Evolutionary conservation across 2,113 vertebrate species (phyloP), one percentile per base, ranked within the genome.

Genomic region (Amia ocellicauda): DNA sequence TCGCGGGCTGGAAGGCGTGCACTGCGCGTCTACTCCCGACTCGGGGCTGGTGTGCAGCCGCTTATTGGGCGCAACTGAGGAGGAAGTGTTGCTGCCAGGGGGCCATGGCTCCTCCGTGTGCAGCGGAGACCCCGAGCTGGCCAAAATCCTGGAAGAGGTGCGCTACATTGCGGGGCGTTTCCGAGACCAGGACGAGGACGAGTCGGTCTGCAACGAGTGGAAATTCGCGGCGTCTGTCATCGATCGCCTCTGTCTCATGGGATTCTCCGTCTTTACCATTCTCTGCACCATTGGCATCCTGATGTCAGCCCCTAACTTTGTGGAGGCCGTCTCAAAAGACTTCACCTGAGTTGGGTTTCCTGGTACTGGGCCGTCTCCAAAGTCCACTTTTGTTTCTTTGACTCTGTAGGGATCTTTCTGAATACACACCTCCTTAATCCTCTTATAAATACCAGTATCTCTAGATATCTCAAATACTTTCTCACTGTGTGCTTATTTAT

Each of bases 181-280:
- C 75, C 91, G 88, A 29, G 84, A 91, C 80, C 93, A 95, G 69
- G 94, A 99, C 2, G 85, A 93, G 74, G 87, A 88, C 0, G 89
- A 92, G 69, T 85, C 69, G 0, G 50, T 93, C 61, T 90, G 93
- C 76, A 95, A 87, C 0, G 94, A 99, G 69, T 98, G 96, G 96
- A 97, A 97, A 71, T 98, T 99, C 43, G 96, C 94, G 0, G 95
- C 95, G 1, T 90, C 93, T 0, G 96, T 99, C 7, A 93, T 99
- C 42, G 96, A 99, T 85, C 90, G 96, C 61, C 90, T 98, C 55
- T 98, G 95, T 74, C 81, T 99, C 66, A 91, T 98, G 92, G 92
- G 92, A 17, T 99, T 99, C 78, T 97, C 92, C 0, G 69, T 97
- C 72, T 91, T 98, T 76, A 97, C 93, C 8, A 91, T 94, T 72